Base-by-base conservation (phyloP, 2,797 vertebrate species). In the Holocentrus rufus region DNA sequence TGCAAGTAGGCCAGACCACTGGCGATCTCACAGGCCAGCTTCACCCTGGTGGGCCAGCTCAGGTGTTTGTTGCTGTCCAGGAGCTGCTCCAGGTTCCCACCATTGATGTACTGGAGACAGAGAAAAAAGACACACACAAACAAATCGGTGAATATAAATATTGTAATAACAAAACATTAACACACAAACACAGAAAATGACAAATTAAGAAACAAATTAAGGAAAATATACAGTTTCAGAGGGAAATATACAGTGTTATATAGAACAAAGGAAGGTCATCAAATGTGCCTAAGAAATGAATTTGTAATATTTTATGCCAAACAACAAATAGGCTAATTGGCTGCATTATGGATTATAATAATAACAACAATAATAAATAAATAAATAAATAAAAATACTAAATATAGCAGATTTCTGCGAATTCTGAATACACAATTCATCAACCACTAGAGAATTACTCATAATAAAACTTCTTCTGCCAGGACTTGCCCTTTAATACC, bases 11-110 rank as follows among this genome's bases (percentile, higher is more conserved):
- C 90, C 87, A 99, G 90, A 57, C 98, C 98, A 75, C 95, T 91
- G 61, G 97, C 95, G 44, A 99, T 93, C 42, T 99, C 98, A 62
- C 90, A 92, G 1, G 95, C 96, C 88, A 99, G 85, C 82, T 97
- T 99, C 82, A 97, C 94, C 77, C 97, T 93, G 11, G 92, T 91
- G 13, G 92, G 89, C 98, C 98, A 99, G 53, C 95, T 94, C 82
- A 99, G 94, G 85, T 95, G 94, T 79, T 96, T 95, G 93, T 96
- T 95, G 90, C 98, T 93, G 79, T 98, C 97, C 58, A 99, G 86
- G 25, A 99, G 95, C 89, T 99, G 98, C 84, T 99, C 98, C 91
- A 99, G 91, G 91, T 99, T 99, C 53, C 98, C 98, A 65, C 94
- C 96, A 60, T 99, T 98, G 89, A 99, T 98, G 89, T 98, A 99